These are phyloP conservation scores for Pogonocichla stellata DNA, from an alignment of 2,113 vertebrate genomes.

Conservation along the genomic window DNA sequence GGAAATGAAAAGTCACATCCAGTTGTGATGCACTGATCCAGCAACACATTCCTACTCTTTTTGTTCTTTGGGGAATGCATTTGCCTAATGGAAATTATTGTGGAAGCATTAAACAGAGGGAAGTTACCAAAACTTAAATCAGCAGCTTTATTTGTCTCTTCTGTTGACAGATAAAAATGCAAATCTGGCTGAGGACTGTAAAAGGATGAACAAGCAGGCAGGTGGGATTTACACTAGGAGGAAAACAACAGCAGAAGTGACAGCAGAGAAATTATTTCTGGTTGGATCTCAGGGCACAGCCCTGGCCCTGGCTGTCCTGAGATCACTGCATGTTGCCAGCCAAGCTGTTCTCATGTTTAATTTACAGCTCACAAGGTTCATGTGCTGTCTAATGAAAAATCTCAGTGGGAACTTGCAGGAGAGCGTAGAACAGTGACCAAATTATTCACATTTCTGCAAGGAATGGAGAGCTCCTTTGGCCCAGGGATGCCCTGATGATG, in stretches of 20 bases:
- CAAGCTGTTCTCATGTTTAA: slow-evolving; percentile 6
- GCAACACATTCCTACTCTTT: accelerated
- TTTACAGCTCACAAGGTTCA: background rate
- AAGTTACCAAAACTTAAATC: background rate
- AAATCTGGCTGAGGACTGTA: background rate
- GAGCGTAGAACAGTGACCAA: background rate
- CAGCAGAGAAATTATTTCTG: background rate
- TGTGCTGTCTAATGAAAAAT: background rate
- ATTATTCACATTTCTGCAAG: background rate
- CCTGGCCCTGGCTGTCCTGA: background rate
- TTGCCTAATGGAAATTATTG: background rate
- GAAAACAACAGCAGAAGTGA: background rate
- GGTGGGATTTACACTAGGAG: background rate
- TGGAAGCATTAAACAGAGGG: background rate
- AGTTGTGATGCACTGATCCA: background rate
- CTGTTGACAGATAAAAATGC: background rate
- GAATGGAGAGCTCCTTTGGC: background rate
- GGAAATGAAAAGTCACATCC: background rate
- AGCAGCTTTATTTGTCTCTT: background rate
- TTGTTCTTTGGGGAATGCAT: background rate
- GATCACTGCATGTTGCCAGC: background rate
- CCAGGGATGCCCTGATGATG: too few relatives aligned
- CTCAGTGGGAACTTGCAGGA: background rate
- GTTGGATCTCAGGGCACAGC: background rate
- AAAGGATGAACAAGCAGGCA: background rate